Percentiles rank a stretch among this genome's conserved stretches.
Conservation (phyloP, 2,113 vertebrate genomes). For the Phainopepla nitens region DNA sequence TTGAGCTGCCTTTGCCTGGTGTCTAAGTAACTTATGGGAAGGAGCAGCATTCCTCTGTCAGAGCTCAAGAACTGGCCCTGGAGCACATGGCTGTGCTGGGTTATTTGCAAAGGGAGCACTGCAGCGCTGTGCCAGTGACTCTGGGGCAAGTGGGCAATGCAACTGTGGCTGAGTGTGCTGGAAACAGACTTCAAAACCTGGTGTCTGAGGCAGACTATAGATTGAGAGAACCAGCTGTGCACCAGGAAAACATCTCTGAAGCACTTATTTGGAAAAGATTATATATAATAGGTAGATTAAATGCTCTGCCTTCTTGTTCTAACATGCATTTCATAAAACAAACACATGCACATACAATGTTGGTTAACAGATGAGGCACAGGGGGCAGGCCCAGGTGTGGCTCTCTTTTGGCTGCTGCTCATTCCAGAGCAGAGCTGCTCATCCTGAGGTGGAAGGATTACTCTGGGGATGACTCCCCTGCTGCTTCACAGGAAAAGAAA, state of each 20-base stretch:
- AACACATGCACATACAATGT: background rate
- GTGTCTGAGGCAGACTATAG: background rate
- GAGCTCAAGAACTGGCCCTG: background rate
- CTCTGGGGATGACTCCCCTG: background rate
- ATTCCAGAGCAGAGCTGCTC: background rate
- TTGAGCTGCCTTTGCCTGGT: background rate
- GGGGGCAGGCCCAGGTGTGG: background rate
- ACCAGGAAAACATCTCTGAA: background rate
- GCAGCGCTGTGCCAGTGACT: background rate
- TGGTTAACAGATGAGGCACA: background rate
- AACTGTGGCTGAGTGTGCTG: background rate
- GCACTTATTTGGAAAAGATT: background rate
- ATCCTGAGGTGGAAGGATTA: background rate
- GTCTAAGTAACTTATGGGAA: background rate
- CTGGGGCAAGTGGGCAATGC: background rate
- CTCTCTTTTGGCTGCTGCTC: background rate
- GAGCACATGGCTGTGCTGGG: background rate
- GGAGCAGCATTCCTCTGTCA: fast-evolving
- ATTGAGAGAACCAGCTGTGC: background rate
- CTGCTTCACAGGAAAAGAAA: background rate
- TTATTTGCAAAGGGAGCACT: background rate
- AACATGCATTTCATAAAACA: background rate
- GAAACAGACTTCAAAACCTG: background rate
- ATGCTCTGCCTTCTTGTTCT: background rate
- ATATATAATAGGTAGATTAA: background rate